Evolutionary conservation across 2,888 invertebrate genomes (phyloP).

Genomic region (Dasypolia templi): DNA sequence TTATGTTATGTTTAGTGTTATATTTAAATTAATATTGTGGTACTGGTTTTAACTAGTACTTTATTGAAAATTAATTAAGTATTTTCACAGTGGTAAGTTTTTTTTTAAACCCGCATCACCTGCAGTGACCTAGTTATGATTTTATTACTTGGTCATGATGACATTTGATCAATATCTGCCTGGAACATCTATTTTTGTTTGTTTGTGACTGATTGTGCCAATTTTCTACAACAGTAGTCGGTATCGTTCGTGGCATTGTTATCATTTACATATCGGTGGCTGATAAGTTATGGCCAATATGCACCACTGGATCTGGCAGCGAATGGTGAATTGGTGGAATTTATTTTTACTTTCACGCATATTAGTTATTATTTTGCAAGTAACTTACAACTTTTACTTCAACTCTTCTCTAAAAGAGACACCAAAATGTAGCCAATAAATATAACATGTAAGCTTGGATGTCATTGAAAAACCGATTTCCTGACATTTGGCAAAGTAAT

Average conservation of each 20-base stretch:
- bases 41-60: no score
- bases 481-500: neutral
- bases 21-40: neutral
- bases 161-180: slow-evolving; percentile 50
- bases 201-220: neutral
- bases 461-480: neutral
- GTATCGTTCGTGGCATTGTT: slow-evolving; percentile 1
- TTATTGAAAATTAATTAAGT: neutral
- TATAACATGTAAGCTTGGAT: no score
- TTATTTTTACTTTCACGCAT: slow-evolving; percentile 1
- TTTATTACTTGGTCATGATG: slow-evolving; percentile 63
- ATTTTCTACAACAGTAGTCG: neutral
- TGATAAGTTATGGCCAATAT: slow-evolving; percentile 78
- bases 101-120: slow-evolving; percentile 18
- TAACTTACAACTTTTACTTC: neutral
- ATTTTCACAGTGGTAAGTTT: neutral
- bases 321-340: slow-evolving; percentile 78
- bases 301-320: slow-evolving; percentile 78
- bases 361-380: neutral
- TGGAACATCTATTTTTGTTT: slow-evolving; percentile 34
- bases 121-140: slow-evolving; percentile 41
- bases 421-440: neutral
- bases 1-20: slow-evolving; percentile 2
- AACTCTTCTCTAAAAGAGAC: neutral
- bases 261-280: slow-evolving; percentile 2